These are phyloP conservation scores for Chirona hameri DNA, from an alignment of 2,888 invertebrate genomes.

Conservation along the genomic window DNA sequence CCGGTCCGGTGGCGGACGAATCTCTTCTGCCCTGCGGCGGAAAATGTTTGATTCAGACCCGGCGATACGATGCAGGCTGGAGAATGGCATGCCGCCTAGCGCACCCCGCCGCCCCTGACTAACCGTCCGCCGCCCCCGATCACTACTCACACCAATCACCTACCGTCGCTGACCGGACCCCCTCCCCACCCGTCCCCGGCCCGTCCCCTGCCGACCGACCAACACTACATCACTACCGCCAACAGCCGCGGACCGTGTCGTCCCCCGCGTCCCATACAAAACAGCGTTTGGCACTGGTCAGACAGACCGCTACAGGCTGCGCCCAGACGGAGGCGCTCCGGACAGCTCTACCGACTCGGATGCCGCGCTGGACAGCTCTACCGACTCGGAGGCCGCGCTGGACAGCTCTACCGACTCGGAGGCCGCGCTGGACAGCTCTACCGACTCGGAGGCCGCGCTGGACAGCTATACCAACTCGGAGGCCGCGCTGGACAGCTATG, in stretches of 20 bases:
- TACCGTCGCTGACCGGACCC: background rate
- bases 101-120: too few relatives aligned
- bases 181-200: background rate
- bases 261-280: background rate
- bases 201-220: background rate
- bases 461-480: background rate
- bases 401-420: background rate
- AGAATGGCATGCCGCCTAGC: too few relatives aligned
- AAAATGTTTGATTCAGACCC: too few relatives aligned
- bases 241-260: too few relatives aligned
- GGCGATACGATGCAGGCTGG: too few relatives aligned
- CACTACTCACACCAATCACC: background rate
- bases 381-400: too few relatives aligned
- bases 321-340: background rate
- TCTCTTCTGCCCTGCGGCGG: too few relatives aligned
- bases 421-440: background rate
- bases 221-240: background rate
- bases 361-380: too few relatives aligned
- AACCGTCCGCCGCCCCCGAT: background rate
- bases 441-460: too few relatives aligned
- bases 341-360: too few relatives aligned
- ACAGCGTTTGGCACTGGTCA: constrained; percentile 14
- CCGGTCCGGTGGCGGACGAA: too few relatives aligned
- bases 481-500: too few relatives aligned
- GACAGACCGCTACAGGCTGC: background rate